Evolutionary conservation across 2,113 vertebrate species (phyloP).

Genomic region (Eulemur rufifrons): DNA sequence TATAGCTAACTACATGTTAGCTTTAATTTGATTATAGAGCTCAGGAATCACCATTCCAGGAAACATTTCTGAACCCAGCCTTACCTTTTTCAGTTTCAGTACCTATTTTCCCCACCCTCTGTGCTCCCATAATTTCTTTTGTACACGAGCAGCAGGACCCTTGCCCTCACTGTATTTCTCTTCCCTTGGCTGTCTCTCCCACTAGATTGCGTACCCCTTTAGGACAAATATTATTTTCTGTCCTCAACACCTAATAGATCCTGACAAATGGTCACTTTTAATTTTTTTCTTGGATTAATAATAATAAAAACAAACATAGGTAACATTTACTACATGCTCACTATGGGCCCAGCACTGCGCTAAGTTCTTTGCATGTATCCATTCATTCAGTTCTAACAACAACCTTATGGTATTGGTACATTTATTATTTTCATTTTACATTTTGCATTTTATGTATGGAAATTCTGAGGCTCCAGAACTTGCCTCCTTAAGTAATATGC

Average conservation of each 20-base stretch:
- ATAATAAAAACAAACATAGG: neutral
- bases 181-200: neutral
- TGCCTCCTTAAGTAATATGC: neutral
- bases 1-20: neutral
- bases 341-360: neutral
- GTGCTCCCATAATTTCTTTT: neutral
- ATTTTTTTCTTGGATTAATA: neutral
- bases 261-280: neutral
- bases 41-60: neutral
- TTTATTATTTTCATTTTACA: neutral
- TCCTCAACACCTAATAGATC: neutral
- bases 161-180: neutral
- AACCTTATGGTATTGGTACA: neutral
- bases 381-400: neutral
- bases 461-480: neutral
- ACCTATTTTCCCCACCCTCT: too few relatives aligned
- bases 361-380: neutral
- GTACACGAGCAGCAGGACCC: neutral
- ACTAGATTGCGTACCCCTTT: neutral
- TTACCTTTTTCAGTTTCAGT: accelerated
- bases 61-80: neutral
- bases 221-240: neutral
- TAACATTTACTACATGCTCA: neutral
- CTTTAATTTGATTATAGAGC: neutral
- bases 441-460: neutral